Percentiles rank a stretch among this genome's conserved stretches.
These are phyloP conservation scores for Acleris literana DNA, from an alignment of 2,888 invertebrate species.

Conservation along the genomic window DNA sequence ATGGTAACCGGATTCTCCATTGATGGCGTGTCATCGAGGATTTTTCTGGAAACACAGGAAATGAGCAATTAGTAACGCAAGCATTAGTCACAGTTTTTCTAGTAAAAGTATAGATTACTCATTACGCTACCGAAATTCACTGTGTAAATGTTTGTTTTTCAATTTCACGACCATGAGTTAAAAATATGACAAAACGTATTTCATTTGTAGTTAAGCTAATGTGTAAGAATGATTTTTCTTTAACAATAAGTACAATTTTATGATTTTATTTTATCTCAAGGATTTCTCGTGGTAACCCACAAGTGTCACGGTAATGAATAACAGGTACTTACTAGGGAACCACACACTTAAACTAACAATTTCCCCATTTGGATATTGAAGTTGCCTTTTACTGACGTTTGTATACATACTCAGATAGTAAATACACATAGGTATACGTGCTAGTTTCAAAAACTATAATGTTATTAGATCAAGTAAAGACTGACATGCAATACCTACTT, in stretches of 20 bases:
- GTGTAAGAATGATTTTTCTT: background rate
- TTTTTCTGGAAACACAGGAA: slow-evolving; percentile 76
- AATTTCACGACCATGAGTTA: too few relatives aligned
- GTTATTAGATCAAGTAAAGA: too few relatives aligned
- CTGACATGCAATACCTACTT: too few relatives aligned
- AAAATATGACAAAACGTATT: too few relatives aligned
- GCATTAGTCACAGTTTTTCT: slow-evolving; percentile 7
- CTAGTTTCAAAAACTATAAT: too few relatives aligned
- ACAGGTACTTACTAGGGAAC: slow-evolving; percentile 4
- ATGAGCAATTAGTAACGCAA: slow-evolving; percentile 15
- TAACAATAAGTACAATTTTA: too few relatives aligned
- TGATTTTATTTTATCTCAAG: background rate
- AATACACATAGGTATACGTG: background rate
- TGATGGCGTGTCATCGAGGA: slow-evolving; percentile 88
- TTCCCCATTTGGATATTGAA: slow-evolving; percentile 9
- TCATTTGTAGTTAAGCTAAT: background rate
- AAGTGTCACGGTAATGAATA: slow-evolving; percentile 25
- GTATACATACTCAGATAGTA: background rate
- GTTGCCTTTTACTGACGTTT: slow-evolving; percentile 3
- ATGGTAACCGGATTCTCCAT: slow-evolving; percentile 90
- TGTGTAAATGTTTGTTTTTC: too few relatives aligned
- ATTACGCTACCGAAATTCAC: slow-evolving; percentile 13
- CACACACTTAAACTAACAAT: slow-evolving; percentile 21
- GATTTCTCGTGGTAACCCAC: slow-evolving; percentile 14
- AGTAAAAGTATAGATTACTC: slow-evolving; percentile 9